Conservation (phyloP, 2,888 invertebrate genomes). For the Drosophila mulleri region DNA sequence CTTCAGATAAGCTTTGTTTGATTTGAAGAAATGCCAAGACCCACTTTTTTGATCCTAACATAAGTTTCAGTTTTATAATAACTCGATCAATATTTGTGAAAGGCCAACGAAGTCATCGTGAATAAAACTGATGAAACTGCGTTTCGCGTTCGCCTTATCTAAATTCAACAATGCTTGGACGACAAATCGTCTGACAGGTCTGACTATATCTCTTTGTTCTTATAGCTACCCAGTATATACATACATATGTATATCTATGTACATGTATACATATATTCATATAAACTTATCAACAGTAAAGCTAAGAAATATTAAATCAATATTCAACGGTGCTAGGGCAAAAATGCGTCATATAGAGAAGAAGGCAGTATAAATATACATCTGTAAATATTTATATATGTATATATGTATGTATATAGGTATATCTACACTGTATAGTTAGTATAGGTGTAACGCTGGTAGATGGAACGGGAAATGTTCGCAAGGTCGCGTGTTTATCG, state of each 20-base stretch:
- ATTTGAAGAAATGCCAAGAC: neutral
- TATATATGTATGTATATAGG: slow-evolving; percentile 18
- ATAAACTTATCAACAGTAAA: slow-evolving; percentile 44
- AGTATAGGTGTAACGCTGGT: slow-evolving; percentile 29
- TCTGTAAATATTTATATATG: neutral
- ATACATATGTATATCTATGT: neutral
- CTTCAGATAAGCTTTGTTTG: neutral
- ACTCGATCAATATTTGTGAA: slow-evolving; percentile 38
- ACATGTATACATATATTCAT: neutral
- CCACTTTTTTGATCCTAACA: neutral
- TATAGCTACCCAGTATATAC: neutral
- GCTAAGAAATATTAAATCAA: slow-evolving; percentile 73
- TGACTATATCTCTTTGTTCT: neutral
- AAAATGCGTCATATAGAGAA: slow-evolving; percentile 65
- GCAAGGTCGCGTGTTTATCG: slow-evolving; percentile 79
- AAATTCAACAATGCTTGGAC: slow-evolving; percentile 50
- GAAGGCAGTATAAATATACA: slow-evolving; percentile 10
- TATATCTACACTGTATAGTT: neutral
- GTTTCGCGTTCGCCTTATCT: slow-evolving; percentile 45
- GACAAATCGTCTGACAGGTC: slow-evolving; percentile 68
- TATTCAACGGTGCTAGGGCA: slow-evolving; percentile 76
- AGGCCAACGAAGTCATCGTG: slow-evolving; percentile 23
- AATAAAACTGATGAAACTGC: slow-evolving; percentile 31
- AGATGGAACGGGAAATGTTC: slow-evolving; percentile 18
- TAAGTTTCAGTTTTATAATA: slow-evolving; percentile 17